Evolutionary conservation across 2,888 invertebrate genomes (phyloP).

Genomic region (Protodeltote pygarga): DNA sequence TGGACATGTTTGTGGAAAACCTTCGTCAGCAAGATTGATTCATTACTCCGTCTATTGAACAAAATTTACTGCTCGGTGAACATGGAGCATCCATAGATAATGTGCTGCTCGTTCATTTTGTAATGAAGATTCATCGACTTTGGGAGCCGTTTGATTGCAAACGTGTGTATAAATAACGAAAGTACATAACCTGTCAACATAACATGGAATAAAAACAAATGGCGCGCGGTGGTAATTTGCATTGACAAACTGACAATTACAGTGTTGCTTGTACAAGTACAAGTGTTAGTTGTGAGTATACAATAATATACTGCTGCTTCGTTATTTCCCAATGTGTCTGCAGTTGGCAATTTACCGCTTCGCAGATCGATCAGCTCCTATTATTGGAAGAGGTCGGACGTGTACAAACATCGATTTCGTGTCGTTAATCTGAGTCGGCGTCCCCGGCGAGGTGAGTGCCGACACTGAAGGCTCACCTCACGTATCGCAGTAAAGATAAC

Average conservation of each 20-base stretch:
- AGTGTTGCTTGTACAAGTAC: conserved; percentile 59
- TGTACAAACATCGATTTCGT: conserved; percentile 86
- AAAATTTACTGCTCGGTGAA: conserved; percentile 64
- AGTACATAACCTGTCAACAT: conserved; percentile 30
- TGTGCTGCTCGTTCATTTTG: conserved; percentile 57
- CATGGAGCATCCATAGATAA: conserved; percentile 52
- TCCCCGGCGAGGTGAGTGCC: conserved; percentile 74
- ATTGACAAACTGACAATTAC: conserved; percentile 73
- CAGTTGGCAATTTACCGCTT: conserved; percentile 80
- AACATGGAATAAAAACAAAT: conserved; percentile 42
- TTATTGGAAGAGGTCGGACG: conserved; percentile 85
- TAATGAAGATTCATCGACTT: conserved; percentile 64
- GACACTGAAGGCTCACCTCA: conserved; percentile 76
- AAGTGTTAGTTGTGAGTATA: conserved; percentile 58
- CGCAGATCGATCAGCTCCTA: conserved; percentile 82
- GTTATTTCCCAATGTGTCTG: conserved; percentile 79
- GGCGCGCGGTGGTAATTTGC: conserved; percentile 51
- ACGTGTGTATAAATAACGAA: conserved; percentile 33
- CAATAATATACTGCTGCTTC: conserved; percentile 71
- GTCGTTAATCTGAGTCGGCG: conserved; percentile 79
- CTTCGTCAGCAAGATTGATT: conserved; percentile 79
- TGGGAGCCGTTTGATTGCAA: conserved; percentile 22
- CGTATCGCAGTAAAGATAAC: conserved; percentile 76
- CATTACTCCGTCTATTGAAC: conserved; percentile 73
- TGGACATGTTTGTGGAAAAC: conserved; percentile 84